Evolutionary conservation across 2,888 invertebrate species (phyloP), one percentile per base, ranked within the genome.

Genomic region (Ypsolopha sequella): DNA sequence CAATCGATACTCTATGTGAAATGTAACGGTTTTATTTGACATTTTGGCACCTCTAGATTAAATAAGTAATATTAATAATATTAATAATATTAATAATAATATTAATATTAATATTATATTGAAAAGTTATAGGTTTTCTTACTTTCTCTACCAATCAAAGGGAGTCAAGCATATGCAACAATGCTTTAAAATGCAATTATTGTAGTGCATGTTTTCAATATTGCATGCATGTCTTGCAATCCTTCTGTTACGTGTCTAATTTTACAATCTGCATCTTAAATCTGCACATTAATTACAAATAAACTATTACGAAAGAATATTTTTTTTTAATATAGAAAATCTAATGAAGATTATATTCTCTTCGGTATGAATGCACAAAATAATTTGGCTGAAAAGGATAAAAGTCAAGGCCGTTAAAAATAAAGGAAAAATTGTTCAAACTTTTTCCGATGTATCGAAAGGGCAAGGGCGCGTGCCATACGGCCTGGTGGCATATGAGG

Each of bases 401-500:
- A 24, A 24, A 24, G 24, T 24, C 24, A 24, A 24, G 24, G 24
- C 24, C 24, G 24, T 41, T 43, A 41, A 41, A 41, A 11, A 11
- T 6, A 43, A 43, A n/a, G 11, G 6, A 43, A 24, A 41, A 43
- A 13, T 24, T 24, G 24, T 24, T 24, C 24, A 24, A 2, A 24
- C 24, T 58, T 61, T 51, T 47, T 52, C 59, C 58, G 53, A 9
- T 45, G 35, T 50, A 50, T 54, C 24, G 54, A 59, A 64, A 56
- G 65, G 62, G 67, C 66, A 66, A 70, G 71, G 74, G 59, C 75
- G 70, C 73, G 76, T 75, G 76, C 76, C 70, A 65, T 74, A 80
- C 80, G 70, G 70, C 71, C 75, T 74, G 24, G 55, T 53, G 57
- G 63, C 79, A 76, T 85, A 84, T 85, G 85, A 71, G 58, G 41